A percentile compares a stretch with the other conserved stretches of the same genome.
These are phyloP conservation scores for Takifugu flavidus DNA, from an alignment of 2,113 vertebrate genomes.

Conservation along the genomic window DNA sequence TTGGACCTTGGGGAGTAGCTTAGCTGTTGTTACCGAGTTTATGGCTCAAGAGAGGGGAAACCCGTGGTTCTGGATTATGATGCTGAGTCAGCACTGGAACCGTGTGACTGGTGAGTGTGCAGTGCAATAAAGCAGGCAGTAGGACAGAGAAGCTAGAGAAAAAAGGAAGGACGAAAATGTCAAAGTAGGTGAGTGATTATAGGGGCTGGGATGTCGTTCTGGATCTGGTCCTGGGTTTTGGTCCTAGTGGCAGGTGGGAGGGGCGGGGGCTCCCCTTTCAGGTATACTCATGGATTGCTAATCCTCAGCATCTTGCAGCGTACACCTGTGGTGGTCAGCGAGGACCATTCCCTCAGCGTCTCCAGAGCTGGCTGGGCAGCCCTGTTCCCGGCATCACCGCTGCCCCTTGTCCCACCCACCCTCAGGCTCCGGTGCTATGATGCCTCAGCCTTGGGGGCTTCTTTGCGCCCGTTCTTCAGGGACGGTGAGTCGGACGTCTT, in stretches of 20 bases:
- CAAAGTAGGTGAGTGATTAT: conserved; percentile 25
- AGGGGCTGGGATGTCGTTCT: conserved; percentile 4
- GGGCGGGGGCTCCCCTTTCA: conserved; percentile 31
- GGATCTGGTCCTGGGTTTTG: conserved; percentile 18
- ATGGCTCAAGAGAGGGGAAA: conserved; percentile 32
- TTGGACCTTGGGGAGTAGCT: conserved; percentile 61
- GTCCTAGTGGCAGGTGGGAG: conserved; percentile 28
- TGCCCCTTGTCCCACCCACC: conserved; percentile 67
- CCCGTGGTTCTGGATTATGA: conserved; percentile 37
- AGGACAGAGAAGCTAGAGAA: not conserved
- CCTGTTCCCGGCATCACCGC: conserved; percentile 55
- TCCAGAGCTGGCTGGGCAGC: conserved; percentile 50
- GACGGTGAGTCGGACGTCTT: conserved; percentile 74
- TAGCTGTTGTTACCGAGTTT: conserved; percentile 53
- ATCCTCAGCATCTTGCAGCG: conserved; percentile 46
- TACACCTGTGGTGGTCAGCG: conserved; percentile 36
- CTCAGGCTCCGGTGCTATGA: conserved; percentile 74
- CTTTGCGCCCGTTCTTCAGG: conserved; percentile 69
- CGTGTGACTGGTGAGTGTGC: conserved; percentile 32
- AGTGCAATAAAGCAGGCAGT: conserved; percentile 21
- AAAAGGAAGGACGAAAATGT: not conserved
- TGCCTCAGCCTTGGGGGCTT: conserved; percentile 67
- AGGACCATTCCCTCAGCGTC: conserved; percentile 39
- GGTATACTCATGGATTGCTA: conserved; percentile 32
- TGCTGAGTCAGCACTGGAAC: conserved; percentile 30